Conservation (phyloP, 2,888 invertebrate genomes). For the Acanthosepion lycidas region DNA sequence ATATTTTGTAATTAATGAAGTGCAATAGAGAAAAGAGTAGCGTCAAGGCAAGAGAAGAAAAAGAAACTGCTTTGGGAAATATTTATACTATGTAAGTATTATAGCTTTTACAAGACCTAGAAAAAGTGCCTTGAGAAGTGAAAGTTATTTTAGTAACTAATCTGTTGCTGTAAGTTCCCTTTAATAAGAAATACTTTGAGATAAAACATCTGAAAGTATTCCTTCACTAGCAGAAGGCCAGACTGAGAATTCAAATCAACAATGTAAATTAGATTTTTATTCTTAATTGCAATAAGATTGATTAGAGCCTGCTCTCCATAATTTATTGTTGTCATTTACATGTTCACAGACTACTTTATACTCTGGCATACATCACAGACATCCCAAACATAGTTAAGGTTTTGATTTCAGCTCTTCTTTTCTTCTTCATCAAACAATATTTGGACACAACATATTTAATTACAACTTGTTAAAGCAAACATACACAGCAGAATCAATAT, state of each 20-base stretch:
- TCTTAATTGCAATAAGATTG: background rate
- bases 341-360: background rate
- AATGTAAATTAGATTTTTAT: background rate
- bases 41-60: no score
- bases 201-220: background rate
- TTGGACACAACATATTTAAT: background rate
- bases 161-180: background rate
- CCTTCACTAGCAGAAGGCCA: background rate
- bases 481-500: background rate
- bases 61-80: no score
- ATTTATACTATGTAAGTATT: no score
- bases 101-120: no score
- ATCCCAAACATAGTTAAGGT: background rate
- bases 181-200: background rate
- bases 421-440: background rate
- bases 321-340: background rate
- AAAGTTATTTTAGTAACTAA: background rate
- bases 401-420: background rate
- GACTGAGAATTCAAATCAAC: background rate
- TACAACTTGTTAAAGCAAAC: background rate
- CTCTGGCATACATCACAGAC: background rate
- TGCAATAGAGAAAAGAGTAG: no score
- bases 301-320: background rate
- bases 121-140: background rate
- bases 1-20: no score